A percentile compares a stretch with the other conserved stretches of the same genome.
Evolutionary conservation across 2,888 invertebrate species (phyloP).

Genomic region (Erebia ligea): DNA sequence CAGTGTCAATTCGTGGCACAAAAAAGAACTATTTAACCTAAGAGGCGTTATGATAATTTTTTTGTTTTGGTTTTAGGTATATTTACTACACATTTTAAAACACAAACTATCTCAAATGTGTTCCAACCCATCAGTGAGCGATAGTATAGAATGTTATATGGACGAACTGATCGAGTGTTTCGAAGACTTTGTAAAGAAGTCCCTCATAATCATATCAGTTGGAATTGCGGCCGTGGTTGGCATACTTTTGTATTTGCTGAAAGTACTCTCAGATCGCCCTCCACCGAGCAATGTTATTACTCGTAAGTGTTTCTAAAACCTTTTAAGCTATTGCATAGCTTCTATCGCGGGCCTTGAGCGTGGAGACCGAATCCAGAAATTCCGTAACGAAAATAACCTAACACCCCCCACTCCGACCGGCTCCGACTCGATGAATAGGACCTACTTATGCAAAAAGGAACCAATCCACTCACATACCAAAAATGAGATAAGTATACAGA

Average conservation of each 20-base stretch:
- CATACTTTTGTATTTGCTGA: slow-evolving; percentile 55
- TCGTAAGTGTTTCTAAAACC: slow-evolving; percentile 27
- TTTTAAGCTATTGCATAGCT: too few relatives aligned
- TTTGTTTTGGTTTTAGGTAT: slow-evolving; percentile 58
- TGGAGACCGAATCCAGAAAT: too few relatives aligned
- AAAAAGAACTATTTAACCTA: neutral
- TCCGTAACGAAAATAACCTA: too few relatives aligned
- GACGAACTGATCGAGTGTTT: slow-evolving; percentile 59
- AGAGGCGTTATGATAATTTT: neutral
- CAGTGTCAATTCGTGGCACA: too few relatives aligned
- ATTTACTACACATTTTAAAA: slow-evolving; percentile 68
- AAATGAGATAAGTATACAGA: too few relatives aligned
- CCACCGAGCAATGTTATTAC: slow-evolving; percentile 20
- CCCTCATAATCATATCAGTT: slow-evolving; percentile 56
- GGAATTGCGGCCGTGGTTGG: slow-evolving; percentile 53
- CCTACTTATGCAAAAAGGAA: too few relatives aligned
- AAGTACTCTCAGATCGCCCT: slow-evolving; percentile 38
- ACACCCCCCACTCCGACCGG: too few relatives aligned
- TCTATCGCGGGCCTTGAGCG: too few relatives aligned
- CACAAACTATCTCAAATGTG: slow-evolving; percentile 54
- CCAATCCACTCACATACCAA: too few relatives aligned
- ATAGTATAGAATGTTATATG: slow-evolving; percentile 57
- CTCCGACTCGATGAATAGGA: too few relatives aligned
- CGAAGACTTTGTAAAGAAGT: slow-evolving; percentile 62
- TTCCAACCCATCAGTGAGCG: slow-evolving; percentile 47